A percentile compares a stretch with the other conserved stretches of the same genome.
Evolutionary conservation across 35 echinoderm and acorn worm species (phyloP).

Genomic region (Acanthaster planci): DNA sequence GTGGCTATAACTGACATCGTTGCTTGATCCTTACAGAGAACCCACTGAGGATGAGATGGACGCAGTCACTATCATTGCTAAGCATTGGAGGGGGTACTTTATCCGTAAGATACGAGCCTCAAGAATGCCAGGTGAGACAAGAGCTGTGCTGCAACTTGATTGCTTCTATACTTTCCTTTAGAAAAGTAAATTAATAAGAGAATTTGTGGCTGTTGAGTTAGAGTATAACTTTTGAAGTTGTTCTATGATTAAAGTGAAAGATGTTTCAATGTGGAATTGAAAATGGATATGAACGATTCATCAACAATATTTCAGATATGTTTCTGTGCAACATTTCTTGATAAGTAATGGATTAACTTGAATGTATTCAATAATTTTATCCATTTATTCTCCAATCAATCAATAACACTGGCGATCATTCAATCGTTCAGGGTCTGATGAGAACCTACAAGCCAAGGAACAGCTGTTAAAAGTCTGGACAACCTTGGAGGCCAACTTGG

Average conservation of each 20-base stretch:
- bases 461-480: slow-evolving; percentile 84
- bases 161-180: background rate
- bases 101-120: slow-evolving; percentile 74
- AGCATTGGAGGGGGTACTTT: slow-evolving; percentile 68
- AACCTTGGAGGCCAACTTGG: slow-evolving; percentile 75
- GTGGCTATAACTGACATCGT: too few relatives aligned
- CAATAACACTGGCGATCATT: background rate
- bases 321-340: background rate
- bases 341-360: background rate
- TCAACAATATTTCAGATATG: background rate
- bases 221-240: too few relatives aligned
- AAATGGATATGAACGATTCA: background rate
- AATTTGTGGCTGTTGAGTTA: too few relatives aligned
- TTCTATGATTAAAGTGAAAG: too few relatives aligned
- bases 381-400: background rate
- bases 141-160: background rate
- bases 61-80: slow-evolving; percentile 54
- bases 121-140: slow-evolving; percentile 70
- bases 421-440: slow-evolving; percentile 65
- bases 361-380: background rate
- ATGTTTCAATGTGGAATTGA: too few relatives aligned
- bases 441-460: slow-evolving; percentile 80
- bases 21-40: slow-evolving; percentile 41
- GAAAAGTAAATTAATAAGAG: too few relatives aligned
- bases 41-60: slow-evolving; percentile 67